Evolutionary conservation across 2,888 invertebrate species (phyloP).

Genomic region (Athalia cordata): DNA sequence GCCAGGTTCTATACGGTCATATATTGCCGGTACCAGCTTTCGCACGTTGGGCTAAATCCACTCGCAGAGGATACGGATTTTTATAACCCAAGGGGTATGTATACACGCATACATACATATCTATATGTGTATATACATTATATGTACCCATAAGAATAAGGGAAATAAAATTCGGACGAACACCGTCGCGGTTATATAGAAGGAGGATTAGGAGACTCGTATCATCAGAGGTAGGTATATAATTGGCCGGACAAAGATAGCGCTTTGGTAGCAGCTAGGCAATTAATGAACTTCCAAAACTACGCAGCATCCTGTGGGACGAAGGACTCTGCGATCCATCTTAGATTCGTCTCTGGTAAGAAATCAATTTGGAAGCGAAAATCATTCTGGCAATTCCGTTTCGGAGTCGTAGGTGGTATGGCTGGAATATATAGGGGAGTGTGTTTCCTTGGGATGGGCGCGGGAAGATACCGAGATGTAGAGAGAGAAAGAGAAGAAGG

Average conservation of each 20-base stretch:
- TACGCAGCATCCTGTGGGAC: not conserved
- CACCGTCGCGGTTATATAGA: not conserved
- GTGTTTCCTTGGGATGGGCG: slow-evolving; percentile 6
- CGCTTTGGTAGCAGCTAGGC: not conserved
- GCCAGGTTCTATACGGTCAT: slow-evolving; percentile 34
- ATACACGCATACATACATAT: not conserved
- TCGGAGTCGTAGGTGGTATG: not conserved
- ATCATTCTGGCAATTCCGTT: slow-evolving; percentile 4
- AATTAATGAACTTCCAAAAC: slow-evolving; percentile 21
- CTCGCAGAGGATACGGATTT: slow-evolving; percentile 33
- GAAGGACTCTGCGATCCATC: slow-evolving; percentile 12
- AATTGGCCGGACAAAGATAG: slow-evolving; percentile 23
- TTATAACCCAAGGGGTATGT: slow-evolving; percentile 23
- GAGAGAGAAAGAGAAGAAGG: not conserved
- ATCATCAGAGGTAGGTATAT: slow-evolving; percentile 6
- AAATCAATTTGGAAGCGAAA: slow-evolving; percentile 26
- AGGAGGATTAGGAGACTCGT: slow-evolving; percentile 30
- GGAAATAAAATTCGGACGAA: slow-evolving; percentile 30
- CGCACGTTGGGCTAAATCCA: slow-evolving; percentile 35
- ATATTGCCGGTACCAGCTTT: slow-evolving; percentile 27
- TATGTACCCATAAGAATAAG: slow-evolving; percentile 27
- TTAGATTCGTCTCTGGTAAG: not conserved
- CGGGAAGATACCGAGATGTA: not conserved
- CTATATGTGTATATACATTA: not conserved
- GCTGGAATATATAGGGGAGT: not conserved